phyloP scores from a whole-genome alignment of 2,888 invertebrate species.

The Platynereis dumerilii region DNA sequence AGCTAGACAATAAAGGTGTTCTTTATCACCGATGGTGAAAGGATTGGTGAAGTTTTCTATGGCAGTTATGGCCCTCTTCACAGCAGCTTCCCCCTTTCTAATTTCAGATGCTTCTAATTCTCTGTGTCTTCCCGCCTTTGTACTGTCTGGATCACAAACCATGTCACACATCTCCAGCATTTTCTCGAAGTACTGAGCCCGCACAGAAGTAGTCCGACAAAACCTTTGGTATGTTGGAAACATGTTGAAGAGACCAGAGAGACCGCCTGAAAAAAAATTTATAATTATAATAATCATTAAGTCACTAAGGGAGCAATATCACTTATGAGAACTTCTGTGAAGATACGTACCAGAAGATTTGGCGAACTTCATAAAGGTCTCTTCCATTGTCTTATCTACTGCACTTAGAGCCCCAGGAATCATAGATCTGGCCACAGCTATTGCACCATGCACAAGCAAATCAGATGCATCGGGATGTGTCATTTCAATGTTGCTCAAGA shows the following conservation, averaged over 20 bases:
- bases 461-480: slow-evolving; percentile 5
- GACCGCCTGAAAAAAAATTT: too few relatives aligned
- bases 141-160: slow-evolving; percentile 12
- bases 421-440: slow-evolving; percentile 14
- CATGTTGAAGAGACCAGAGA: too few relatives aligned
- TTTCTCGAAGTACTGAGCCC: slow-evolving; percentile 17
- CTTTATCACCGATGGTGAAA: slow-evolving; percentile 21
- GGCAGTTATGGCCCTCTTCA: slow-evolving; percentile 19
- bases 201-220: slow-evolving; percentile 16
- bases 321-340: slow-evolving; percentile 28
- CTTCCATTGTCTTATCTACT: slow-evolving; percentile 22
- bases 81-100: slow-evolving; percentile 25
- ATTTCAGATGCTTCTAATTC: slow-evolving; percentile 19
- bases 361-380: slow-evolving; percentile 18
- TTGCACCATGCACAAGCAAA: slow-evolving; percentile 14
- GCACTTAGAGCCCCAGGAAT: slow-evolving; percentile 14
- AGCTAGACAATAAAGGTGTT: slow-evolving; percentile 26
- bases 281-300: slow-evolving; percentile 14
- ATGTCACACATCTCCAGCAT: slow-evolving; percentile 13
- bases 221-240: too few relatives aligned
- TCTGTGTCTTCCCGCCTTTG: slow-evolving; percentile 14
- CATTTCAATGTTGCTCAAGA: too few relatives aligned
- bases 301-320: slow-evolving; percentile 17
- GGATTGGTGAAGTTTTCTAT: slow-evolving; percentile 30
- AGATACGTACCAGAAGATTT: slow-evolving; percentile 27